These are phyloP conservation scores for Cavia porcellus DNA, from an alignment of 2,113 vertebrate genomes.

Conservation along the genomic window DNA sequence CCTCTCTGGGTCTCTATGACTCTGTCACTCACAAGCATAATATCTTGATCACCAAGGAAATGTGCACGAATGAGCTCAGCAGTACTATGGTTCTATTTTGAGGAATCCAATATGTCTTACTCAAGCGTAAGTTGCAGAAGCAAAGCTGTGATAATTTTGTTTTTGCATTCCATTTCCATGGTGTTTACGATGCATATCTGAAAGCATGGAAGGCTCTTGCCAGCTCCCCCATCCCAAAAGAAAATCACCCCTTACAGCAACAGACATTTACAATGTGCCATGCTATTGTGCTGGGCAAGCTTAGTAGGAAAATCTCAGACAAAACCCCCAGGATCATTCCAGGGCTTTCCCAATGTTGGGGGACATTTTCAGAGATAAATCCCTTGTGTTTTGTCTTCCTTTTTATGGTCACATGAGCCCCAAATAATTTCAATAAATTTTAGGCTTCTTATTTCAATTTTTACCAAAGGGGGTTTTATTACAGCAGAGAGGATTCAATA, in stretches of 20 bases:
- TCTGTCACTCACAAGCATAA: not conserved
- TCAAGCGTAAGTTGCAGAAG: too few relatives aligned
- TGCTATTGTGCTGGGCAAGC: not conserved
- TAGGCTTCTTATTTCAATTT: too few relatives aligned
- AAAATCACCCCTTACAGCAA: not conserved
- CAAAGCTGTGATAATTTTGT: too few relatives aligned
- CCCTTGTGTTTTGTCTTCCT: not conserved
- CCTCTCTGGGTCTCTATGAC: not conserved
- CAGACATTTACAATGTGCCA: not conserved
- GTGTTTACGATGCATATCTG: too few relatives aligned
- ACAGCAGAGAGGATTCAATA: not conserved
- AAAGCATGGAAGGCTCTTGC: not conserved
- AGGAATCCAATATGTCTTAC: not conserved
- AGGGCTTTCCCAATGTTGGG: not conserved
- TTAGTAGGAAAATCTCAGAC: not conserved
- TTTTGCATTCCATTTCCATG: not conserved
- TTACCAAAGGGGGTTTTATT: not conserved
- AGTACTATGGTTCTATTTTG: not conserved
- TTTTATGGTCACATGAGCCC: not conserved
- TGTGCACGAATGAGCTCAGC: not conserved
- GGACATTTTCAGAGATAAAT: not conserved
- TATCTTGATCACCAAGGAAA: not conserved
- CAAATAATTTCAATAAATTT: not conserved
- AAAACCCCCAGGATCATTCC: not conserved
- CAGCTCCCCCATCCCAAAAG: fast-evolving